Conservation (phyloP, 2,113 vertebrate species). For the Ibidorhyncha struthersii region DNA sequence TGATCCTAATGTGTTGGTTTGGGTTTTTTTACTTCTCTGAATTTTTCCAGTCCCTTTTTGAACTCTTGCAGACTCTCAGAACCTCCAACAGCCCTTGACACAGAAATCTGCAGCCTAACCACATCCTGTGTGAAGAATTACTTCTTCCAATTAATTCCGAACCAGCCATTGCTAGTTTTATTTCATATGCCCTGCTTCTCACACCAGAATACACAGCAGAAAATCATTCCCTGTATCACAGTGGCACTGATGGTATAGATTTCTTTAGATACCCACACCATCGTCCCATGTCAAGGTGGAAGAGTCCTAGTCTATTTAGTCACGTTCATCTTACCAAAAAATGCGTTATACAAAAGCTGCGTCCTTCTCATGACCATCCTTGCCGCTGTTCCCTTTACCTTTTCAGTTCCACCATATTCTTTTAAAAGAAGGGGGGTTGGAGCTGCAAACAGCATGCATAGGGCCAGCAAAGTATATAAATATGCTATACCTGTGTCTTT, state of each 20-base stretch:
- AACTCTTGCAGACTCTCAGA: background rate
- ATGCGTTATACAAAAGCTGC: background rate
- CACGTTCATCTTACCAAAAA: background rate
- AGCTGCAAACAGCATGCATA: background rate
- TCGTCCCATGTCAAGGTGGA: background rate
- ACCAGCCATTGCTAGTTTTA: background rate
- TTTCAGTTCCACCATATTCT: background rate
- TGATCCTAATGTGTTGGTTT: background rate
- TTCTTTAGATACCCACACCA: background rate
- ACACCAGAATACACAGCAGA: background rate
- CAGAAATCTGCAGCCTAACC: background rate
- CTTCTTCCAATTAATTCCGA: background rate
- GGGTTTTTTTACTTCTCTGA: background rate
- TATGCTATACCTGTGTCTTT: background rate
- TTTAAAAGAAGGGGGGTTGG: background rate
- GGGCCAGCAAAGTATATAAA: background rate
- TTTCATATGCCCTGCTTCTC: background rate
- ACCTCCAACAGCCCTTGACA: background rate
- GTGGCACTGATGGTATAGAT: background rate
- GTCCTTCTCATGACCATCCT: background rate
- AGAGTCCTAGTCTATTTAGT: background rate
- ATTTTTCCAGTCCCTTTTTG: background rate
- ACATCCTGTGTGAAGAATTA: background rate
- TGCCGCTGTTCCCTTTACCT: background rate
- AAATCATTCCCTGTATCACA: background rate